Conservation (phyloP, 2,113 vertebrate species). For the Astatotilapia flaviijosephi region DNA sequence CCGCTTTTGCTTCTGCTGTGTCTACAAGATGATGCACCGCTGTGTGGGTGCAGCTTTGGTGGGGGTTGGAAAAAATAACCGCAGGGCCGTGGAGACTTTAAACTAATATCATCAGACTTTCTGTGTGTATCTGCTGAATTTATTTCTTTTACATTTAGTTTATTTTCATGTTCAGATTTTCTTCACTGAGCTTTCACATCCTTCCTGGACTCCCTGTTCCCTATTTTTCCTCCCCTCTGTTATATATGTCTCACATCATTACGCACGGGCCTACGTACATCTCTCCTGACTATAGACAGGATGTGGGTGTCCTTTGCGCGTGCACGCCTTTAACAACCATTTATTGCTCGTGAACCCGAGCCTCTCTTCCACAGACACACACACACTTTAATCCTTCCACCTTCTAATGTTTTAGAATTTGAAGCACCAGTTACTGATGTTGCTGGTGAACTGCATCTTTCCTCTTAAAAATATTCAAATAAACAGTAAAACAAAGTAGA, state of each 20-base stretch:
- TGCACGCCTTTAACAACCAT: not conserved
- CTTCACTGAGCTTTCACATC: not conserved
- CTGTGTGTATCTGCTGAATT: not conserved
- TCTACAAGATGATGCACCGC: constrained; percentile 26
- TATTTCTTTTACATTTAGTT: not conserved
- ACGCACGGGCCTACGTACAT: constrained; percentile 24
- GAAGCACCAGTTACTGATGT: not conserved
- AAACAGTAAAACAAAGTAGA: not conserved
- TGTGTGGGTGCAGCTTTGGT: constrained; percentile 38
- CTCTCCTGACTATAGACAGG: not conserved
- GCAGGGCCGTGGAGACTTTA: constrained; percentile 1
- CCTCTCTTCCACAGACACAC: not conserved
- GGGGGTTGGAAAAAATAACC: not conserved
- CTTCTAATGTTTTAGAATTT: not conserved
- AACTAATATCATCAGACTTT: not conserved
- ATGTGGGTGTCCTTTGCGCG: constrained; percentile 50
- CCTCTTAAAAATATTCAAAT: not conserved
- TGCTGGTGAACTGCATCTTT: not conserved
- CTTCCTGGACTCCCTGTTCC: not conserved
- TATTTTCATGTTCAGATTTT: too few relatives aligned
- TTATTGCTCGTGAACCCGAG: not conserved
- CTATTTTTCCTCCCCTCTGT: not conserved
- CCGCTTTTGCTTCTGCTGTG: constrained; percentile 2
- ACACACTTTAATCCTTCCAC: not conserved
- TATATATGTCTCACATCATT: not conserved